Conservation (phyloP, 2,888 invertebrate genomes). For the Chelonus formosanus region DNA sequence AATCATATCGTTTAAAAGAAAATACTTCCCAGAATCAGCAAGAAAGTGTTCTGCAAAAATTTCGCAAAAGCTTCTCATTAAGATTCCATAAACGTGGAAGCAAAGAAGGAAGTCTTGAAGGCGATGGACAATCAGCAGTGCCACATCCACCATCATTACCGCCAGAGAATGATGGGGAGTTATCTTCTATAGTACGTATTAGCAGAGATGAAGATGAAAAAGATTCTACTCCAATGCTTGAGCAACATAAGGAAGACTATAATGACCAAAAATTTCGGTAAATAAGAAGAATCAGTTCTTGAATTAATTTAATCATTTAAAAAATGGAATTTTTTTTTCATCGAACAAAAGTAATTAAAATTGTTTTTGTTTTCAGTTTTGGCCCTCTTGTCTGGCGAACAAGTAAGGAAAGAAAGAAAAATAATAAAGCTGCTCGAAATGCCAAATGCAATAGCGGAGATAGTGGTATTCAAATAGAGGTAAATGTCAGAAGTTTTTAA, state of each 20-base stretch:
- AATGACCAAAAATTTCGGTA: constrained; percentile 60
- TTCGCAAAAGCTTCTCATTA: constrained; percentile 75
- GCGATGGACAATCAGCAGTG: constrained; percentile 58
- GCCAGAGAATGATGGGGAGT: constrained; percentile 34
- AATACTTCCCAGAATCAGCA: constrained; percentile 48
- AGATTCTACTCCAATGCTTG: constrained; percentile 39
- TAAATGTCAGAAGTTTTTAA: constrained; percentile 44
- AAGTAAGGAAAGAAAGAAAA: constrained; percentile 75
- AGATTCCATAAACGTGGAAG: constrained; percentile 70
- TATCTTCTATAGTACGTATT: constrained; percentile 20
- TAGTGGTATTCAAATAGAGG: constrained; percentile 77
- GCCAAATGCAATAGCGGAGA: constrained; percentile 80
- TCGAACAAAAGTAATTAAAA: too few species aligned
- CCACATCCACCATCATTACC: constrained; percentile 45
- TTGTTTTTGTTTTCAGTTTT: constrained; percentile 65
- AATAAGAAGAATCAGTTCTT: too few species aligned
- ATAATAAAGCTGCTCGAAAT: constrained; percentile 73
- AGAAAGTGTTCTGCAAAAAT: constrained; percentile 75
- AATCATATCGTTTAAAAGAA: constrained; percentile 41
- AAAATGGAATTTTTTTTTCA: too few species aligned
- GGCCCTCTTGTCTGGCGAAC: constrained; percentile 78
- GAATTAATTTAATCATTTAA: too few species aligned
- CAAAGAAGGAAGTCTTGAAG: constrained; percentile 64
- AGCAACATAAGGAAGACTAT: constrained; percentile 56
- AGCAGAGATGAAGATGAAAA: constrained; percentile 19